phyloP scores from a whole-genome alignment of 2,797 vertebrate genomes.

The Sylvia borin region DNA sequence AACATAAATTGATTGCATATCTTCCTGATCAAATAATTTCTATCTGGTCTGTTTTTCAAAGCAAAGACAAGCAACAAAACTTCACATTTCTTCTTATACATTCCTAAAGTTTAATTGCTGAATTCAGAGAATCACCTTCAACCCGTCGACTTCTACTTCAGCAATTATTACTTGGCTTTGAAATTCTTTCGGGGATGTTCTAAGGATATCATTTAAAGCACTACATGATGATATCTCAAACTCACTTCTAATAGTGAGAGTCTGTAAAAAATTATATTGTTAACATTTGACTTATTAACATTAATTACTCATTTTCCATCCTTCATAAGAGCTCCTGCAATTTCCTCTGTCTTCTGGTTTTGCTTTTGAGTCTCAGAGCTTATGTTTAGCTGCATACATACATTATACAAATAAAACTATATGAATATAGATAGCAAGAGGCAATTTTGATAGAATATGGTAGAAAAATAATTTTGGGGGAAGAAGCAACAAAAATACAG shows the following conservation, averaged over 20 bases:
- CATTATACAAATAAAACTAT: neutral
- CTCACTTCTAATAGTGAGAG: neutral
- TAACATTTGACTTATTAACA: neutral
- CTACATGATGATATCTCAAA: neutral
- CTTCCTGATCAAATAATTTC: neutral
- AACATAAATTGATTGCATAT: neutral
- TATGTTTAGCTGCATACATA: neutral
- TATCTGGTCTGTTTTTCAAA: neutral
- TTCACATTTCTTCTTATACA: neutral
- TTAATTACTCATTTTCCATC: neutral
- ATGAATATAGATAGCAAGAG: neutral
- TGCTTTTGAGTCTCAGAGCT: neutral
- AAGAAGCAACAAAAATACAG: neutral
- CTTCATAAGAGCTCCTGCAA: neutral
- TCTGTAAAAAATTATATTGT: neutral
- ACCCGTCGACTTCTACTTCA: neutral
- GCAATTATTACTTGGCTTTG: neutral
- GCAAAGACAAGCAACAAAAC: neutral
- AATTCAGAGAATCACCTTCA: neutral
- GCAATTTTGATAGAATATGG: rapidly evolving
- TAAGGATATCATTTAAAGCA: neutral
- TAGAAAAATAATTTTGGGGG: neutral
- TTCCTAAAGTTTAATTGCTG: neutral
- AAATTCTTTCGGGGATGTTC: neutral
- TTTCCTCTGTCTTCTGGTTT: neutral